Evolutionary conservation across 2,888 invertebrate species (phyloP), one percentile per base, ranked within the genome.

Genomic region (Dugesia japonica): DNA sequence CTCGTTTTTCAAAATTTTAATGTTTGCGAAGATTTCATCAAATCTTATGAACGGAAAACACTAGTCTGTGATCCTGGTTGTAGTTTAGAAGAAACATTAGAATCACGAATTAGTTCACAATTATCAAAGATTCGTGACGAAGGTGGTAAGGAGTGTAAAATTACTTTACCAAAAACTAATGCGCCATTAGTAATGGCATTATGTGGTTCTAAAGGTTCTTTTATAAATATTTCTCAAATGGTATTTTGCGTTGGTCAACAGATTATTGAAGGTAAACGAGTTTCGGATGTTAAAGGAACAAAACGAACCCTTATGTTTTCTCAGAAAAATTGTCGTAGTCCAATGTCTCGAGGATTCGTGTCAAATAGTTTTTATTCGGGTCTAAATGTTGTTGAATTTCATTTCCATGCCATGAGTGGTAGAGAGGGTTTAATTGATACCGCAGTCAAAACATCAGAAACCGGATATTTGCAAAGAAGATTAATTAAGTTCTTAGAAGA

Each of bases 171-270:
- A 83, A 89, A 90, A 0, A 91, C 90, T 0, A 98, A 98, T 83
- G 91, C 94, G 79, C 94, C 98, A 0, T 88, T 98, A 4, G 90
- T 92, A 75, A 99, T 99, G 98, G 97, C 98, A 0, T 88, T 94
- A 56, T 94, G 93, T 79, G 98, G 98, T 0, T 97, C 97, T 0
- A 98, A 97, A 88, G 95, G 93, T 74, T 97, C 97, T 0, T 92
- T 92, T 83, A 98, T 98, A 85, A 99, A 99, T 85, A 98, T 98
- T 81, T 95, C 95, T 0, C 98, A 99, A 86, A 99, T 99, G 98
- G 94, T 97, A 80, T 94, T 95, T 23, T 97, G 97, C 86, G 98
- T 99, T 7, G 98, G 98, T 0, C 98, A 99, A 84, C 98, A 99
- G 86, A 94, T 94, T 80, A 89, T 99, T 78, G 94, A 92, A 85